Conservation (phyloP, 2,797 vertebrate species). For the Smutsia gigantea region DNA sequence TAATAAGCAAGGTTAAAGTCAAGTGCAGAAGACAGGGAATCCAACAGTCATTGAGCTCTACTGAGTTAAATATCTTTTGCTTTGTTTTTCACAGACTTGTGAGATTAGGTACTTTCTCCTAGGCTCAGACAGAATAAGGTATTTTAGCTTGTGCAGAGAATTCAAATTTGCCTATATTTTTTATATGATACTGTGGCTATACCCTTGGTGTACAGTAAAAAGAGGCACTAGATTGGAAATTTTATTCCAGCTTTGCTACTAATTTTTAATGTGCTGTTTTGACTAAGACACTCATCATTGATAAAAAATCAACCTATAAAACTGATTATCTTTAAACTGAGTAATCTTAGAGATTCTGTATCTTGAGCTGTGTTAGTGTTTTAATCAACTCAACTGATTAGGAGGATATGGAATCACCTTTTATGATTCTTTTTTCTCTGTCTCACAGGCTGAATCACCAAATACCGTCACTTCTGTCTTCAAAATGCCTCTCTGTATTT, state of each 20-base stretch:
- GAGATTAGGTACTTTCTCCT: not conserved
- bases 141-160: not conserved
- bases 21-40: not conserved
- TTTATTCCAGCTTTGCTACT: not conserved
- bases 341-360: not conserved
- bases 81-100: not conserved
- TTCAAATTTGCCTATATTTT: not conserved
- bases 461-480: not conserved
- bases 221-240: not conserved
- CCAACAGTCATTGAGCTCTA: not conserved
- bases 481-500: not conserved
- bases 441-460: not conserved
- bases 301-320: not conserved
- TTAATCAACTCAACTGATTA: conserved; percentile 10
- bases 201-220: not conserved
- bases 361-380: not conserved
- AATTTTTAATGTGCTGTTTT: not conserved
- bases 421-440: not conserved
- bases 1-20: not conserved
- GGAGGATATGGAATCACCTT: not conserved
- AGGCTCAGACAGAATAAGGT: not conserved
- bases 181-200: not conserved
- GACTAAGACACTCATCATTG: not conserved
- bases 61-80: not conserved
- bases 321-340: not conserved